Conservation (phyloP, 2,113 vertebrate species). For the Chlamydotis undulata region DNA sequence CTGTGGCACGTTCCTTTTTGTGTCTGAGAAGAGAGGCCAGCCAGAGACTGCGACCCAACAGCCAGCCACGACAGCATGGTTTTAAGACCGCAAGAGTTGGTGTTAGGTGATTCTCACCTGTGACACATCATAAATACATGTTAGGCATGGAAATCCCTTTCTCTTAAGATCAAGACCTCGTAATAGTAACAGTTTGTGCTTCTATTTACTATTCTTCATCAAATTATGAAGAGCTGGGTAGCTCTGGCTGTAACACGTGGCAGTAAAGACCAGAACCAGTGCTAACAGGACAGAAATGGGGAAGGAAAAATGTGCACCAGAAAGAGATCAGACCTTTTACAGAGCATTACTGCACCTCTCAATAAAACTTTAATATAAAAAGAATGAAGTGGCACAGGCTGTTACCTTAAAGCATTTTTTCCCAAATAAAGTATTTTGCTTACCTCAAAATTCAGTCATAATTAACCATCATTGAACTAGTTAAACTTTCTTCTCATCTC, state of each 20-base stretch:
- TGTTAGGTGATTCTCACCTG: background rate
- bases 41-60: background rate
- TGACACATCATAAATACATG: rapidly evolving
- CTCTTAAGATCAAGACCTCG: background rate
- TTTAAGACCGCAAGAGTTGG: background rate
- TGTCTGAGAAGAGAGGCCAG: background rate
- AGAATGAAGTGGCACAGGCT: background rate
- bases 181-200: background rate
- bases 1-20: background rate
- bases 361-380: background rate
- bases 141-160: background rate
- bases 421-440: background rate
- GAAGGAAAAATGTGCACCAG: background rate
- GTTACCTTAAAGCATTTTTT: background rate
- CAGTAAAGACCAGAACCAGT: background rate
- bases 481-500: background rate
- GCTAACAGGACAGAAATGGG: background rate
- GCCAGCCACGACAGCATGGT: background rate
- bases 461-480: background rate
- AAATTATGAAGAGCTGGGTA: background rate
- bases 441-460: background rate
- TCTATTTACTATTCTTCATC: background rate
- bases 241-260: background rate
- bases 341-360: background rate
- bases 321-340: background rate